Evolutionary conservation across 2,888 invertebrate species (phyloP).

Genomic region (Zygogramma bicolorata): DNA sequence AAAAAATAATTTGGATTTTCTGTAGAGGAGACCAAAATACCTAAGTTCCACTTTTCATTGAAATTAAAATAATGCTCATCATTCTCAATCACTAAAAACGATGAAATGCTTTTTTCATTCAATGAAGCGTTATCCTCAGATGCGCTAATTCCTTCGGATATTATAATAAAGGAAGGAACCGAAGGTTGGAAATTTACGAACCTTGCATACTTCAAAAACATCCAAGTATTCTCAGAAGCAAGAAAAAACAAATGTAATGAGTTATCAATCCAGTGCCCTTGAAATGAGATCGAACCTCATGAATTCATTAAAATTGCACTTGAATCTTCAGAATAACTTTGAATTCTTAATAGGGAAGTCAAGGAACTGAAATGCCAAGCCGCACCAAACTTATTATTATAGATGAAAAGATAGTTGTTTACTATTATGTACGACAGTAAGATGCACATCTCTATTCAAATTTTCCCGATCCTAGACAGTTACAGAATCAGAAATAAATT

Average conservation of each 20-base stretch:
- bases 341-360: background rate
- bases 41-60: no score
- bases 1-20: no score
- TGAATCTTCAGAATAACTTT: background rate
- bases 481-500: background rate
- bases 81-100: no score
- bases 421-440: background rate
- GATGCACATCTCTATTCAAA: background rate
- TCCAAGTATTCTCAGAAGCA: no score
- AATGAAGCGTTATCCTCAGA: no score
- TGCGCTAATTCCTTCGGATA: no score
- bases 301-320: background rate
- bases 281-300: background rate
- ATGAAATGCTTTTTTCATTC: no score
- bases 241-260: background rate
- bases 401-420: background rate
- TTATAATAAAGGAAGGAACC: no score
- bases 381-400: background rate
- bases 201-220: background rate
- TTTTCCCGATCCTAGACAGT: background rate
- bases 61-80: no score
- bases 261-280: background rate
- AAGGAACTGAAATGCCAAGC: background rate
- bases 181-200: background rate
- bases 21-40: no score